Evolutionary conservation across 2,888 invertebrate species (phyloP), one percentile per base, ranked within the genome.

Genomic region (Xylota sylvarum): DNA sequence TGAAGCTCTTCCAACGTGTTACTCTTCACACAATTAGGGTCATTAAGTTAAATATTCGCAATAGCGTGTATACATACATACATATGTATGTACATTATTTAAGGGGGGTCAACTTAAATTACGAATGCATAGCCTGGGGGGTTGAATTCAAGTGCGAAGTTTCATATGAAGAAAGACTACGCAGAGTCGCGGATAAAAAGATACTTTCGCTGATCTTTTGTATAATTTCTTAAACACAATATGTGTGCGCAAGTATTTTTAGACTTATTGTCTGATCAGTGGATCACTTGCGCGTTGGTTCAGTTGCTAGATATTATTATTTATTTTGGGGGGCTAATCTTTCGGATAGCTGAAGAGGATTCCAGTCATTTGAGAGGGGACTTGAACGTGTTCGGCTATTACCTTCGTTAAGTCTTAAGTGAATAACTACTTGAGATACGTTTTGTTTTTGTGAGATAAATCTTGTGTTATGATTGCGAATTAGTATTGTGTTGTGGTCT

Each of bases 401-500:
- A 64, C 40, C 55, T 82, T 82, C 56, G 50, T 76, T 82, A 55
- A 70, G 37, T 48, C 40, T 76, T 70, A 82, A 77, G 76, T 82
- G 76, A 70, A 76, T 70, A 76, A 82, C 64, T 76, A 32, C 62
- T 70, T 35, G 43, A 62, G 69, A 62, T 7, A 10, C 55, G 30
- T 10, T 64, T 64, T 74, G 12, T 30, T 74, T 74, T 62, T 55
- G 7, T 3, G 17, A 37, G 65, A 43, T 58, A 48, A 40, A 32
- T 64, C 37, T 32, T 64, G 70, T 27, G 30, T 76, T 60, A 56
- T 65, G 50, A n/a, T 48, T 50, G 65, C 74, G 52, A 74, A 81
- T 81, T 74, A 55, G 40, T 50, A 23, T 35, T 2, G 43, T 37
- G 69, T 43, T 43, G 23, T 81, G 12, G 43, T 55, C 27, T 17